These are phyloP conservation scores for Chunga burmeisteri DNA, from an alignment of 2,113 vertebrate genomes.

Conservation along the genomic window DNA sequence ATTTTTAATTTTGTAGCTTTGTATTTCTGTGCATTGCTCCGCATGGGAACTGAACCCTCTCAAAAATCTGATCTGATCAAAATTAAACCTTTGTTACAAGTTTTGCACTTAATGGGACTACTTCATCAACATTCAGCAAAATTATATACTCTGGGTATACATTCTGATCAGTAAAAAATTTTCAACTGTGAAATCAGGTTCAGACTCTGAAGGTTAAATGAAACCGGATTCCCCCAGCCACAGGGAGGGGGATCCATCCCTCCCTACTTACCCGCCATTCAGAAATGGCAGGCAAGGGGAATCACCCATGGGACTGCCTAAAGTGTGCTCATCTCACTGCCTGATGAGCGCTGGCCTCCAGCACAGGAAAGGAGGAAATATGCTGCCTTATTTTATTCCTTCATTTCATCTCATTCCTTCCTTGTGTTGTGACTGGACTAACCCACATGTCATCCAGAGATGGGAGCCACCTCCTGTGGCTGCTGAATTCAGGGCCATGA, in stretches of 20 bases:
- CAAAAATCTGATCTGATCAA: neutral
- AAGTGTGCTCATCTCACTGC: neutral
- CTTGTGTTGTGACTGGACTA: neutral
- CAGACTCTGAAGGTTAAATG: neutral
- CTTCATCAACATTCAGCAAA: neutral
- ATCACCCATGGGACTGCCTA: neutral
- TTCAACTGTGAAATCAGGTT: neutral
- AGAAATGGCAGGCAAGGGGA: neutral
- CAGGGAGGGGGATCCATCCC: rapidly evolving
- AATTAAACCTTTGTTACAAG: neutral
- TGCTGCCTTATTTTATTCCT: neutral
- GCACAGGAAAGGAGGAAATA: neutral
- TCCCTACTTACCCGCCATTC: neutral
- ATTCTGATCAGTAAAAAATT: neutral
- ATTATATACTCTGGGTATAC: neutral
- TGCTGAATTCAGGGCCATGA: neutral
- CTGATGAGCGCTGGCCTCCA: neutral
- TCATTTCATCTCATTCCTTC: neutral
- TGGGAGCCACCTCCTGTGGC: neutral
- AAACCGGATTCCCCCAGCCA: neutral
- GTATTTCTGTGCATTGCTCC: neutral
- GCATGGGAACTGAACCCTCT: neutral
- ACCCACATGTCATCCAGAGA: neutral
- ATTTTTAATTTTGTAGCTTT: neutral
- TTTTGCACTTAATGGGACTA: neutral